Conservation (phyloP, 1,140 invertebrate species). For the Brachionus rubens region DNA sequence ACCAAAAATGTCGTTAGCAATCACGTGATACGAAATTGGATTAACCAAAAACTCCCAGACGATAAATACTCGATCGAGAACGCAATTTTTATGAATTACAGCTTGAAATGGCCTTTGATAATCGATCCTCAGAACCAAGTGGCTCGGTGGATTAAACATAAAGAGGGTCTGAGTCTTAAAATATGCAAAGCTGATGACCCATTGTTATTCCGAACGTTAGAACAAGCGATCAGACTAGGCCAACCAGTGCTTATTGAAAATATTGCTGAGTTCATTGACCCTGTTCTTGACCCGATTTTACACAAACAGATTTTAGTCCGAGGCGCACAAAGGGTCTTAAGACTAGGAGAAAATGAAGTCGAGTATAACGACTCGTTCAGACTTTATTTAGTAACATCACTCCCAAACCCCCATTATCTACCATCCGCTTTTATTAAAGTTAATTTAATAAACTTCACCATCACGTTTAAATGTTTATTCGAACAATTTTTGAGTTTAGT, state of each 20-base stretch:
- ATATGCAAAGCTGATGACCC: constrained; percentile 53
- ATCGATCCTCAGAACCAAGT: constrained; percentile 83
- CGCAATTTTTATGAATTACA: constrained; percentile 75
- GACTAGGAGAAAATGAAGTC: constrained; percentile 58
- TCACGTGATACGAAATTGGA: constrained; percentile 42
- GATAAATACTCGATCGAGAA: constrained; percentile 66
- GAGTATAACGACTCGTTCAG: constrained; percentile 59
- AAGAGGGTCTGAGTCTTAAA: constrained; percentile 55
- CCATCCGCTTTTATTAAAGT: constrained; percentile 54
- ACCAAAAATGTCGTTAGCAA: constrained; percentile 14
- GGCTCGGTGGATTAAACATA: constrained; percentile 51
- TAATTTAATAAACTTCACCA: constrained; percentile 57
- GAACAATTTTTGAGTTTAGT: constrained; percentile 59
- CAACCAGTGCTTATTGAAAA: constrained; percentile 60
- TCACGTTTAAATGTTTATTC: constrained; percentile 59
- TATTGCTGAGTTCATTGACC: constrained; percentile 59
- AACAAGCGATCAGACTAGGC: constrained; percentile 61
- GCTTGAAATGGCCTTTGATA: constrained; percentile 76
- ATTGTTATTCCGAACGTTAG: constrained; percentile 54
- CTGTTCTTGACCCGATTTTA: constrained; percentile 58
- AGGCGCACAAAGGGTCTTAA: constrained; percentile 49
- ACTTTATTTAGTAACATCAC: constrained; percentile 59
- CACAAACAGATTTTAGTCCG: constrained; percentile 54
- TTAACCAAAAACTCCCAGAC: constrained; percentile 35
- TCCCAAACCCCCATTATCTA: constrained; percentile 60